These are phyloP conservation scores for Apamea crenata DNA, from an alignment of 2,888 invertebrate genomes.

Conservation along the genomic window DNA sequence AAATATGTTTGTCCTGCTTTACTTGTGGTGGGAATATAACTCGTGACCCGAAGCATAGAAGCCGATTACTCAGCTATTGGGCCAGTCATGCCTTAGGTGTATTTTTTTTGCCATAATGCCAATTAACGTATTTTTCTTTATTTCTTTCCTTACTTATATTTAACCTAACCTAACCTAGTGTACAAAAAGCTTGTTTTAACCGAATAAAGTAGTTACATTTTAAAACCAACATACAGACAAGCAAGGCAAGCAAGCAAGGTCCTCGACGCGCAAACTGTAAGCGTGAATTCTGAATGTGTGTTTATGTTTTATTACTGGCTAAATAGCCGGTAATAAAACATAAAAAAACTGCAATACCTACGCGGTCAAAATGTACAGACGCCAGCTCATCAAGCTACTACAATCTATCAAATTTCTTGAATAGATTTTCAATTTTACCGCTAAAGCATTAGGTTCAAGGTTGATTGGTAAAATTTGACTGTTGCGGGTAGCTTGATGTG, in stretches of 20 bases:
- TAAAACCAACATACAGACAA: not conserved
- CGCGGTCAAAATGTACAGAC: not conserved
- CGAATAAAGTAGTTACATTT: not conserved
- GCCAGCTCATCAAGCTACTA: too few species aligned
- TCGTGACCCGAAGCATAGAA: not conserved
- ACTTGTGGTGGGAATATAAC: not conserved
- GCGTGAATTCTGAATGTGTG: too few species aligned
- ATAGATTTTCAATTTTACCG: too few species aligned
- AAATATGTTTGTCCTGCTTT: not conserved
- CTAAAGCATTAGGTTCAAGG: too few species aligned
- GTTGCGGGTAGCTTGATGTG: too few species aligned
- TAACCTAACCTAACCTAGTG: not conserved
- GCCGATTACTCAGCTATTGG: not conserved
- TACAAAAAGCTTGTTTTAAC: not conserved
- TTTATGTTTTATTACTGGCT: too few species aligned
- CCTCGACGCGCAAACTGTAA: too few species aligned
- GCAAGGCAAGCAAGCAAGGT: too few species aligned
- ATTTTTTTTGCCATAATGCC: not conserved
- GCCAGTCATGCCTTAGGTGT: not conserved
- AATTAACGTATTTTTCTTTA: too few species aligned
- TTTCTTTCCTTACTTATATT: not conserved
- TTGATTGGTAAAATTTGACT: too few species aligned
- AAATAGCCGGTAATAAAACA: accelerated
- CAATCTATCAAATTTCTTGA: too few species aligned
- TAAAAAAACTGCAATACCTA: too few species aligned